phyloP scores from a whole-genome alignment of 2,797 vertebrate species.

The Enteromius anoplus region DNA sequence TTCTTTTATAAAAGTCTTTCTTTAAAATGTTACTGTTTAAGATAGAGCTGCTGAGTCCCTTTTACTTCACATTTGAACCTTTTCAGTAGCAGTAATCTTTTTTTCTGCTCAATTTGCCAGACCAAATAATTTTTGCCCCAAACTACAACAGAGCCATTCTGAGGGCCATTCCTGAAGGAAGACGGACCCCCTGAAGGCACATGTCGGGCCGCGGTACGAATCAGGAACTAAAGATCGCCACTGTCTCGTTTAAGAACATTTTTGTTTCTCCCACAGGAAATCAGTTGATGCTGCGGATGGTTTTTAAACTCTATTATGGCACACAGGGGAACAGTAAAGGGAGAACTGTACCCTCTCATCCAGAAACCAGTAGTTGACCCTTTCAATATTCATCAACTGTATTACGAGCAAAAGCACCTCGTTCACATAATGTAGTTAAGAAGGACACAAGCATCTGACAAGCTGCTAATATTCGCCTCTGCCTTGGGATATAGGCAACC shows the following conservation, averaged over 20 bases:
- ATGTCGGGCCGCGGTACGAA: not conserved
- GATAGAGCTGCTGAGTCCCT: not conserved
- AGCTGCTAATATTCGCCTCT: constrained; percentile 24
- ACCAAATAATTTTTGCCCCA: constrained; percentile 9
- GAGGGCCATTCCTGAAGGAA: not conserved
- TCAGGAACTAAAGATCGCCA: constrained; percentile 1
- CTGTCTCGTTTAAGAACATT: constrained; percentile 27
- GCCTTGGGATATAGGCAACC: constrained; percentile 40
- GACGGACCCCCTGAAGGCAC: not conserved
- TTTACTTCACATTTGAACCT: not conserved
- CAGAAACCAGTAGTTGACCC: constrained; percentile 29
- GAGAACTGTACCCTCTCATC: constrained; percentile 29
- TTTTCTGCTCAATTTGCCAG: constrained; percentile 9
- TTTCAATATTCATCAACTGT: constrained; percentile 37
- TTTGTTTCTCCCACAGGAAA: constrained; percentile 49
- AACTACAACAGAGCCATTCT: not conserved
- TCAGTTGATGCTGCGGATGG: constrained; percentile 40
- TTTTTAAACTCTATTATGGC: constrained; percentile 43
- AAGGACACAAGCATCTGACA: not conserved
- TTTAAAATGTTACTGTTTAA: not conserved
- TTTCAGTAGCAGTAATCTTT: not conserved
- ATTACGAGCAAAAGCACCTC: constrained; percentile 10
- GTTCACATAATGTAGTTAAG: constrained; percentile 11
- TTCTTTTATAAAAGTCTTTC: not conserved
- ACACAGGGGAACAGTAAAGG: constrained; percentile 47